phyloP scores from a whole-genome alignment of 2,888 invertebrate genomes.

The Patella caerulea region DNA sequence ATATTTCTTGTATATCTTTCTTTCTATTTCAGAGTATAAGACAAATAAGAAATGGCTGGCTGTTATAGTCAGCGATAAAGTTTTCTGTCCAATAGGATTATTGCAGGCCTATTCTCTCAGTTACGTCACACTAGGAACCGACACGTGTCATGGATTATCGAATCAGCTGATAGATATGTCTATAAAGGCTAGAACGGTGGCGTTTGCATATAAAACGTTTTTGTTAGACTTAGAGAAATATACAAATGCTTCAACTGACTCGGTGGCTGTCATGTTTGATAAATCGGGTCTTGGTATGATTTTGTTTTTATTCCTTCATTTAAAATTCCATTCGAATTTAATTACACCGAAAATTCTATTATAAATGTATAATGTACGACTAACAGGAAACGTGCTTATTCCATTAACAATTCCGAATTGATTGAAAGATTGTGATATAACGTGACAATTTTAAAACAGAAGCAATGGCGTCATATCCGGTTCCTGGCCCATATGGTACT shows the following conservation, averaged over 20 bases:
- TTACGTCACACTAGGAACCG: constrained; percentile 16
- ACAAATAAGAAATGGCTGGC: constrained; percentile 9
- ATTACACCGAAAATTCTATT: no score
- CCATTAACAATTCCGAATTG: no score
- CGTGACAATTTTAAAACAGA: no score
- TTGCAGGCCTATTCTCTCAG: not conserved
- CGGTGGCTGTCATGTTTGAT: constrained; percentile 17
- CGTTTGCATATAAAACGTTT: constrained; percentile 17
- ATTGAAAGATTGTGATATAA: no score
- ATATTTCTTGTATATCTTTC: not conserved
- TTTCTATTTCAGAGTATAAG: constrained; percentile 12
- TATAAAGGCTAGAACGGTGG: not conserved
- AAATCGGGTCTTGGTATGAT: constrained; percentile 13
- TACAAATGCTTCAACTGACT: constrained; percentile 9
- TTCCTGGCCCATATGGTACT: no score
- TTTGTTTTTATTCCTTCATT: not conserved
- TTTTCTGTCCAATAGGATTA: constrained; percentile 13
- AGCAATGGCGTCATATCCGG: no score
- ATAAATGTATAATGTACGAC: no score
- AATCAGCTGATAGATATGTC: not conserved
- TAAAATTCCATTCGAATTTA: no score
- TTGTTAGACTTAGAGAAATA: constrained; percentile 12
- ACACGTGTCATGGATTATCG: not conserved
- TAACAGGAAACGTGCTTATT: no score
- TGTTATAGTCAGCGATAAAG: constrained; percentile 10